Evolutionary conservation across 2,888 invertebrate genomes (phyloP), one percentile per base, ranked within the genome.

Genomic region (Drosophila setosimentum): DNA sequence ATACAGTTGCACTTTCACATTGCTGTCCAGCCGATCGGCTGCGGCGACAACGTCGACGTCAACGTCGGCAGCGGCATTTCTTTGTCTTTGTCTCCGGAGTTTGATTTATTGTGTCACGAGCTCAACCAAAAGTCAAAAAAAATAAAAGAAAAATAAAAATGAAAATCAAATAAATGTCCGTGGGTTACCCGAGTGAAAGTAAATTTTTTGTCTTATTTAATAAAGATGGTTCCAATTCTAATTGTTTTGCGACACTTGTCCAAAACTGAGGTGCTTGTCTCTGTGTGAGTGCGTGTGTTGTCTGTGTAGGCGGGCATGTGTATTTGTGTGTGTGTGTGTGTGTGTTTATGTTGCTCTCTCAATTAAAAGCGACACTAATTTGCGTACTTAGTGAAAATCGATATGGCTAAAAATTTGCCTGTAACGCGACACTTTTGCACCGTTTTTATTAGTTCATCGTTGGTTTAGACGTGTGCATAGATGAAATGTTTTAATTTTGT

Each of bases 21-120:
- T 76, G 66, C 64, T 59, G 64, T 68, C 62, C 68, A 68, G 62
- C 68, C 65, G 65, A 72, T 68, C 72, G 78, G 63, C 81, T 62
- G 66, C 76, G 73, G 53, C 73, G 74, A 27, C 59, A 58, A 35
- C 58, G 71, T 16, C 35, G 35, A 32, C 63, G 45, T 11, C 35
- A 40, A 32, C 66, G 45, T 48, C 49, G 18, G 63, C 68, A 55
- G 67, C 42, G 57, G 58, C 42, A 64, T 71, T 83, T 71, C 77
- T 83, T 82, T 78, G 76, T 73, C 60, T 58, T 58, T 50, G 62
- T 40, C 62, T 67, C 48, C 57, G 48, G 37, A 33, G 32, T 71
- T 62, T 49, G 68, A 61, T 33, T 84, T 83, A 87, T 87, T 85
- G 87, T 87, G 85, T 84, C 85, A 89, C 88, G 79, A 79, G 79